Percentiles rank a stretch among this genome's conserved stretches.
Conservation (phyloP, 2,888 invertebrate species). For the Hecatera dysodea region DNA sequence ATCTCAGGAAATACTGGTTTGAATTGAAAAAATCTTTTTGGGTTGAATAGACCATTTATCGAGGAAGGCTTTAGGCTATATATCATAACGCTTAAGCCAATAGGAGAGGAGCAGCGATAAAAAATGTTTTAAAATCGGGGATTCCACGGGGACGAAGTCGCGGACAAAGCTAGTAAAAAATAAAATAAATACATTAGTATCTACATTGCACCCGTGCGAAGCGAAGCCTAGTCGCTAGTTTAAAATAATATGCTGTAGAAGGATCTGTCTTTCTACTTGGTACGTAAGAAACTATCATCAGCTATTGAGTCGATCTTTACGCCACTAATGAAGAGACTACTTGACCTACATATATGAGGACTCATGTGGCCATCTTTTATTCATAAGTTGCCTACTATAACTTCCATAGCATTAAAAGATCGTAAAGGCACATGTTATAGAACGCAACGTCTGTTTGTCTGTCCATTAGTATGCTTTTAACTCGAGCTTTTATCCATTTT, state of each 20-base stretch:
- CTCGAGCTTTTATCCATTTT: constrained; percentile 18
- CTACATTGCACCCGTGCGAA: no score
- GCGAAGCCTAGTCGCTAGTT: no score
- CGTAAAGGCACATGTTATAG: constrained; percentile 8
- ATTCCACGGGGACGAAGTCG: no score
- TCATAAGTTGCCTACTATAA: constrained; percentile 36
- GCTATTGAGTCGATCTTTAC: constrained; percentile 25
- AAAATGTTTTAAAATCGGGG: no score
- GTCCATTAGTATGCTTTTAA: constrained; percentile 43
- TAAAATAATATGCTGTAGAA: not conserved
- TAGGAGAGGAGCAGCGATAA: no score
- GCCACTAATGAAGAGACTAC: constrained; percentile 39
- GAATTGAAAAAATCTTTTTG: no score
- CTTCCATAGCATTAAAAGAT: constrained; percentile 16
- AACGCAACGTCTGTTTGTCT: constrained; percentile 16
- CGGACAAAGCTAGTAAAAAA: no score
- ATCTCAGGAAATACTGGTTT: no score
- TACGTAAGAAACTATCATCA: constrained; percentile 2
- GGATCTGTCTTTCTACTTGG: not conserved
- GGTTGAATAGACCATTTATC: no score
- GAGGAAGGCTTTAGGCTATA: no score
- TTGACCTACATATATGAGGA: constrained; percentile 43
- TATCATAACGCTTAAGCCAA: no score
- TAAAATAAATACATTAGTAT: no score
- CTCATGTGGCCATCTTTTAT: constrained; percentile 35